Evolutionary conservation across 2,888 invertebrate genomes (phyloP), one percentile per base, ranked within the genome.

Genomic region (Steinernema scapterisci): DNA sequence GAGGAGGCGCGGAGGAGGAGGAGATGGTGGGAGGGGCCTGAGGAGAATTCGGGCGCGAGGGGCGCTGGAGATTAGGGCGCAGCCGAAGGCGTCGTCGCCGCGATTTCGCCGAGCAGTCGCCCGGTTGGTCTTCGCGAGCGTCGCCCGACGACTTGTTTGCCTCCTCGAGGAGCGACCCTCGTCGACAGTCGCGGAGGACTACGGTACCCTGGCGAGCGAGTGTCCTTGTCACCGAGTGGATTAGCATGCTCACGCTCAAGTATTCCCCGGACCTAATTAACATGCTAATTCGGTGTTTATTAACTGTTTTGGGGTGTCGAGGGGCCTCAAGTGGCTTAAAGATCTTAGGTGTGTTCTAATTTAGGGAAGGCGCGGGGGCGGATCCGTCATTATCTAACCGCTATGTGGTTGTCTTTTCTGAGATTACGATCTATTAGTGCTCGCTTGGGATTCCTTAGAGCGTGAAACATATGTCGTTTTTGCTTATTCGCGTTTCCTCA

Each of bases 51-150:
- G 63, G 63, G 63, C 54, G 23, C 54, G 25, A 27, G 21, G n/a
- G 23, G 45, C 63, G 31, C 63, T 31, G 16, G 54, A 54, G 63
- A 63, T 63, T 63, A 31, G 63, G 31, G 63, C 63, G 63, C 63
- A 63, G 63, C 63, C 63, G 63, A 63, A 63, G 63, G 63, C 63
- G 63, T 63, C 31, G 63, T 63, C 63, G 38, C 63, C 63, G 63
- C 63, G 63, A 63, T 63, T 63, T 63, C 63, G 63, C 7, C 63
- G 63, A 63, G 63, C 63, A 63, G 63, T 63, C 63, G 63, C 25
- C 31, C 31, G 63, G 48, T 48, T 48, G 48, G 27, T 63, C 63
- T 63, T 63, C 63, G 63, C 19, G 16, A 23, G 21, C 52, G 52
- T 48, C 52, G 52, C 21, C 16, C 63, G 63, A 25, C 63, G 63